Percentiles rank a stretch among this genome's conserved stretches.
Evolutionary conservation across 2,797 vertebrate genomes (phyloP).

Genomic region (Ispidina lecontei): DNA sequence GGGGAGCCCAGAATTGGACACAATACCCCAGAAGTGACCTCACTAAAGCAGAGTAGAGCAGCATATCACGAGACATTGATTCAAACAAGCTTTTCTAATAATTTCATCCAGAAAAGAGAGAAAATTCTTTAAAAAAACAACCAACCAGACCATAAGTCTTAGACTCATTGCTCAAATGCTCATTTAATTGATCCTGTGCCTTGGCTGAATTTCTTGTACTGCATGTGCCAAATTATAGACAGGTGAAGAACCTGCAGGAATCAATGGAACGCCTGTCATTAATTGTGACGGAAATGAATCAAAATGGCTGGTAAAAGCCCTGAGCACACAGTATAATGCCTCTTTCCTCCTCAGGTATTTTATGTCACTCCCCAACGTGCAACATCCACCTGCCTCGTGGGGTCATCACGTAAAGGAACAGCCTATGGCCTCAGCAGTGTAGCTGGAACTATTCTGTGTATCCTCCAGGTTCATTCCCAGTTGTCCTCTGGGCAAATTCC

Average conservation of each 20-base stretch:
- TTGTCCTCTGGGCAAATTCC: background rate
- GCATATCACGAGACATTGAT: rapidly evolving
- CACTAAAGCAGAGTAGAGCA: background rate
- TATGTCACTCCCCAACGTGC: background rate
- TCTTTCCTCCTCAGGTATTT: background rate
- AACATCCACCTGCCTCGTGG: background rate
- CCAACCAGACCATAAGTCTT: background rate
- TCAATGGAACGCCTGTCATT: constrained; percentile 44
- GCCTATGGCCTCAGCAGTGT: rapidly evolving
- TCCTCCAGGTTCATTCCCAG: background rate
- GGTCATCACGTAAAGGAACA: background rate
- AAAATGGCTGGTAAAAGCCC: background rate
- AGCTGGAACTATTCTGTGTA: background rate
- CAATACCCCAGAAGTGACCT: background rate
- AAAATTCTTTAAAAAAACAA: no score
- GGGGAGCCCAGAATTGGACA: background rate
- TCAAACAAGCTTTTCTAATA: background rate
- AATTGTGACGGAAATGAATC: constrained; percentile 32
- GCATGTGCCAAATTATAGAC: constrained; percentile 23
- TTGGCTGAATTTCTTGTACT: background rate
- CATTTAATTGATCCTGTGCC: constrained; percentile 1
- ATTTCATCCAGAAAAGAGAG: background rate
- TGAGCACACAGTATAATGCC: background rate
- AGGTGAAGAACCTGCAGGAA: background rate
- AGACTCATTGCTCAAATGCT: background rate